These are phyloP conservation scores for Acanthosepion esculentum DNA, from an alignment of 2,888 invertebrate species.

Conservation along the genomic window DNA sequence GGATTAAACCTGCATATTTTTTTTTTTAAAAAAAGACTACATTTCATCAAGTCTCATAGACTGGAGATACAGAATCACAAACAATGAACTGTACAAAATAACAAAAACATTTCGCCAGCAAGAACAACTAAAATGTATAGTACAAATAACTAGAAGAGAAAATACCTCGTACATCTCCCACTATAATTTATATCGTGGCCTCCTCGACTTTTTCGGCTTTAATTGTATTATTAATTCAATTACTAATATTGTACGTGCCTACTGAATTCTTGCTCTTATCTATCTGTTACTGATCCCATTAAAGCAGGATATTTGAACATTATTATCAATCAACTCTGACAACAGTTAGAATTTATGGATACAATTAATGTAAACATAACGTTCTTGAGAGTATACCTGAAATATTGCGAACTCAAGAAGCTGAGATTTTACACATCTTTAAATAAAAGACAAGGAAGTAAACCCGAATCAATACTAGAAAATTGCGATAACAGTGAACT, in stretches of 20 bases:
- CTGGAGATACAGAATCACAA: too few relatives aligned
- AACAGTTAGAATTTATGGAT: not conserved
- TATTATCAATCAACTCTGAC: not conserved
- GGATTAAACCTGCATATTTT: too few relatives aligned
- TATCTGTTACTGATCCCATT: not conserved
- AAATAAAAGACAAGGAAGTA: too few relatives aligned
- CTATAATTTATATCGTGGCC: not conserved
- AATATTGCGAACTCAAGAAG: not conserved
- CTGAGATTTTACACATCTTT: too few relatives aligned
- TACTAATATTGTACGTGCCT: not conserved
- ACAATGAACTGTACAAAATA: too few relatives aligned
- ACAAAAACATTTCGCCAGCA: too few relatives aligned
- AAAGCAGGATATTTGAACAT: not conserved
- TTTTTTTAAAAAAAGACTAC: too few relatives aligned
- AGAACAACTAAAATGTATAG: too few relatives aligned
- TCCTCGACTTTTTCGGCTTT: not conserved
- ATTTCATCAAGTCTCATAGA: too few relatives aligned
- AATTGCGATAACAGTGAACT: too few relatives aligned
- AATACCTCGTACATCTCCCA: not conserved
- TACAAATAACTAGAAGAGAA: too few relatives aligned
- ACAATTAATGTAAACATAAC: not conserved
- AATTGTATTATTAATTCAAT: not conserved
- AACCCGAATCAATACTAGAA: too few relatives aligned
- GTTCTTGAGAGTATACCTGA: not conserved
- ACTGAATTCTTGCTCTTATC: not conserved